A percentile compares a stretch with the other conserved stretches of the same genome.
Evolutionary conservation across 2,113 vertebrate species (phyloP).

Genomic region (Lasiurus borealis): DNA sequence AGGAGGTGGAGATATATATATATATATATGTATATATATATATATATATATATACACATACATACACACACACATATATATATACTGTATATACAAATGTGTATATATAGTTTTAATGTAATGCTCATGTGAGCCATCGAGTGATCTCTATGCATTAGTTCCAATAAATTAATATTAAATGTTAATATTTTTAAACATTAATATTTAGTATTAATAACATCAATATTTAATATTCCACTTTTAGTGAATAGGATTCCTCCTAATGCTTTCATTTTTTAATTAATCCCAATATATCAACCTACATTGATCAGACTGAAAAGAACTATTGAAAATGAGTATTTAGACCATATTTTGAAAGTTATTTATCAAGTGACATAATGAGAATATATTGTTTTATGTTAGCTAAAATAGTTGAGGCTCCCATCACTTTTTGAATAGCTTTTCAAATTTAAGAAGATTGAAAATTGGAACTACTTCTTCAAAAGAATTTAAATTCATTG

Average conservation of each 20-base stretch:
- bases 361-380: constrained; percentile 10
- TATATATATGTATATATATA: neutral
- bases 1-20: neutral
- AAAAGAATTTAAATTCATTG: constrained; percentile 32
- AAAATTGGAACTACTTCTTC: constrained; percentile 29
- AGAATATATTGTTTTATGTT: constrained; percentile 50
- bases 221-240: neutral
- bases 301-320: constrained; percentile 22
- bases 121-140: neutral
- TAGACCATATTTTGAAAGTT: constrained; percentile 46
- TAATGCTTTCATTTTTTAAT: constrained; percentile 26
- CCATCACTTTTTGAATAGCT: constrained; percentile 23
- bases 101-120: neutral
- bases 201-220: neutral
- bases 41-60: no score
- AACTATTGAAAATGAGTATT: constrained; percentile 42
- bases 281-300: neutral
- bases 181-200: neutral
- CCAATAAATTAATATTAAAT: neutral
- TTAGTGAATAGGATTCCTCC: constrained; percentile 17
- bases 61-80: no score
- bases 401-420: neutral
- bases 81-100: no score
- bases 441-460: constrained; percentile 50
- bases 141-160: neutral